Evolutionary conservation across 2,113 vertebrate genomes (phyloP).

Genomic region (Oncorhynchus mykiss): DNA sequence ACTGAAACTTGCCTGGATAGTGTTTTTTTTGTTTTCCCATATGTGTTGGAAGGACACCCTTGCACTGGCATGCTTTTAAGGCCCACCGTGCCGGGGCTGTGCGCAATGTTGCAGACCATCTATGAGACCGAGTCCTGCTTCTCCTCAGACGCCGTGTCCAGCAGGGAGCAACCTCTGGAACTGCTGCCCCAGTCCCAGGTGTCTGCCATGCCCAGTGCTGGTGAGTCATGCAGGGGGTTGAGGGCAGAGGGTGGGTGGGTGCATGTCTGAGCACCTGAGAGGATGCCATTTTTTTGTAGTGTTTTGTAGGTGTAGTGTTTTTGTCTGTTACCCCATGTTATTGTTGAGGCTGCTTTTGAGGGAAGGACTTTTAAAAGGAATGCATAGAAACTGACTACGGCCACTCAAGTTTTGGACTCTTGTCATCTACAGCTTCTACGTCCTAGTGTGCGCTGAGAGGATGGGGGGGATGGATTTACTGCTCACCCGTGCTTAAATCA

Average conservation of each 20-base stretch:
- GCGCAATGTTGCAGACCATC: slow-evolving; percentile 83
- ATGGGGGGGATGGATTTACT: slow-evolving; percentile 1
- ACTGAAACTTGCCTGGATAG: background rate
- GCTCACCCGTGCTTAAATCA: slow-evolving; percentile 26
- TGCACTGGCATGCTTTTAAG: slow-evolving; percentile 79
- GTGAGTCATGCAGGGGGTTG: slow-evolving; percentile 59
- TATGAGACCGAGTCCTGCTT: slow-evolving; percentile 83
- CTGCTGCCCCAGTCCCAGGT: slow-evolving; percentile 69
- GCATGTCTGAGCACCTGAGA: background rate
- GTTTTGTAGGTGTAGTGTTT: background rate
- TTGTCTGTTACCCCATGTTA: no score
- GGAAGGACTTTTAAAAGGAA: no score
- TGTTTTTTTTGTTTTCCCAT: background rate
- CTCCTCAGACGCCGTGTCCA: slow-evolving; percentile 77
- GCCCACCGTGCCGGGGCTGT: slow-evolving; percentile 75
- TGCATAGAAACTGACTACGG: no score
- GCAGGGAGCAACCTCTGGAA: slow-evolving; percentile 76
- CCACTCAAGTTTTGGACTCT: no score
- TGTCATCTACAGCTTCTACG: no score
- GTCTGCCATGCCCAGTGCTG: slow-evolving; percentile 72
- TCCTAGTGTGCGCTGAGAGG: slow-evolving; percentile 8
- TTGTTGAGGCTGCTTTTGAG: no score
- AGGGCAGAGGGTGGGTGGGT: slow-evolving; percentile 3
- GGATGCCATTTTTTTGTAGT: background rate
- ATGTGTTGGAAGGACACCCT: background rate